phyloP scores from a whole-genome alignment of 2,797 vertebrate genomes.

The Sebastes nivosus region DNA sequence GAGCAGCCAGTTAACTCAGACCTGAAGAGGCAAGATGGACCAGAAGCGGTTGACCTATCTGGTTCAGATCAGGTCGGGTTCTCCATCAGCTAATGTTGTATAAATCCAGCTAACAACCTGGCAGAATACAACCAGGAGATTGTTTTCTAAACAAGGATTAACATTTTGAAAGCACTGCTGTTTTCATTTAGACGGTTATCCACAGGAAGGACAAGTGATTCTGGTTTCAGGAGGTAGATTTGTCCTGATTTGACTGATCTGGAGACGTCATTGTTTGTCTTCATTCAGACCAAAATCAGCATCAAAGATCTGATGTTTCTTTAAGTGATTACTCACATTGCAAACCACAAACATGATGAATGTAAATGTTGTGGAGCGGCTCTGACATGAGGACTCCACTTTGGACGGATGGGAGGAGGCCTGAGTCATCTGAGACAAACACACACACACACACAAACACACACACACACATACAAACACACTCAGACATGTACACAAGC shows the following conservation, averaged over 20 bases:
- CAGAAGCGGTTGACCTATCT: background rate
- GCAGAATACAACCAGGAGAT: background rate
- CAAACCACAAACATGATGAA: background rate
- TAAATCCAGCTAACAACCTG: background rate
- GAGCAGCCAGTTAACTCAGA: background rate
- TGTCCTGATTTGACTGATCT: background rate
- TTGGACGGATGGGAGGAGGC: conserved; percentile 8
- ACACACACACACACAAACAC: conserved; percentile 11
- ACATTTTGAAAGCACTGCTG: background rate
- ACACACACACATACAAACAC: conserved; percentile 14
- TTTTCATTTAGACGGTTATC: background rate
- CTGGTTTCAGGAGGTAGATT: background rate
- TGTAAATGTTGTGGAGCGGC: background rate
- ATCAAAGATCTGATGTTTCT: background rate
- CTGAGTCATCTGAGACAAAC: conserved; percentile 29
- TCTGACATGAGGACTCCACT: background rate
- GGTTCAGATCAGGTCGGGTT: background rate
- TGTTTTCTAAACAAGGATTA: background rate
- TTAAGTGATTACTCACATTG: background rate
- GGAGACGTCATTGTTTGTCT: background rate
- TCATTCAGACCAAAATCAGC: background rate
- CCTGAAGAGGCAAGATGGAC: background rate
- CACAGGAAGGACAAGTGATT: background rate
- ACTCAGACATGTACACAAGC: background rate
- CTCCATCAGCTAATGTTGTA: background rate